Base-by-base conservation (phyloP, 2,797 vertebrate species). In the Cynopterus sphinx region DNA sequence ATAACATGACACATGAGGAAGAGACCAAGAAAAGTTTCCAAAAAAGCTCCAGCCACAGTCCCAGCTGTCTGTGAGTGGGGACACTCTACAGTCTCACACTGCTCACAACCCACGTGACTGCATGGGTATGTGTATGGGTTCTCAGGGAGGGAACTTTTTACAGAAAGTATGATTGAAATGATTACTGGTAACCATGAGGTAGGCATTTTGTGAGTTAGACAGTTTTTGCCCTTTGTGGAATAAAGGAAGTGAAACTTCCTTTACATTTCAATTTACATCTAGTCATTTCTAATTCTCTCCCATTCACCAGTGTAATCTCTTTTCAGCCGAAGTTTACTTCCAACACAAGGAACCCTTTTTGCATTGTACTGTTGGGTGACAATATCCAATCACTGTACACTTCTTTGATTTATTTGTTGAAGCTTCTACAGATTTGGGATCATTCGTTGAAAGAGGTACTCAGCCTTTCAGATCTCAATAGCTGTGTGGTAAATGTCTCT, bases 141-240 rank as follows among this genome's bases (percentile, higher is more conserved):
- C 17, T 96, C 97, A 51, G 96, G 95, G 87, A 99, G 99, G 5
- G 98, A 98, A 2, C 99, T 99, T 96, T 97, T 98, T 96, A 99
- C 89, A 68, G 97, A 98, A 94, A 99, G 46, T 15, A 43, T 2
- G 13, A 65, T 6, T 46, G 17, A 86, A 33, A 17, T 67, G 70
- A 67, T 7, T 28, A 85, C 79, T 33, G 98, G 41, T 57, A 98
- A 46, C 0, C 98, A 97, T 0, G 94, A 98, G 68, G 98, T 68
- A 7, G 99, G 99, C 97, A 99, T 98, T 70, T 99, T 98, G 98
- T 96, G 31, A 95, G 96, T 97, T 98, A 7, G 95, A 98, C 46
- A 97, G 98, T 97, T 98, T 99, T 65, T 98, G 98, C 99, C 99
- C 99, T 82, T 70, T 95, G 51, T 99, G 99, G 33, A 98, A 95